A percentile compares a stretch with the other conserved stretches of the same genome.
Conservation (phyloP, 2,888 invertebrate species). For the Mythimna impura region DNA sequence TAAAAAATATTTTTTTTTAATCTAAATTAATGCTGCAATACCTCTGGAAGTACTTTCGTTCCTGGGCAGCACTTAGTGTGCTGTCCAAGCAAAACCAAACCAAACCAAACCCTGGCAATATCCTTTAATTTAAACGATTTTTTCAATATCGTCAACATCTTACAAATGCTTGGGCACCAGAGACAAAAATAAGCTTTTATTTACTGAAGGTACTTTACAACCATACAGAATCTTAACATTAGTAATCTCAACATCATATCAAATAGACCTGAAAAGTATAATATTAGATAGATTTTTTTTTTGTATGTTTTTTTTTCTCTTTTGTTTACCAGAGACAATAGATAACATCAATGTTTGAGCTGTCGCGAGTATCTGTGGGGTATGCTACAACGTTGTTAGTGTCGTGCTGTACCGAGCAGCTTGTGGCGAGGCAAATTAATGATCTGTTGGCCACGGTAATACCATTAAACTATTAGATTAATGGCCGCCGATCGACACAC, state of each 20-base stretch:
- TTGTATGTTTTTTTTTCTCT: no score
- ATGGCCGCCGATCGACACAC: conserved; percentile 37
- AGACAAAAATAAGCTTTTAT: conserved; percentile 26
- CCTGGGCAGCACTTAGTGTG: no score
- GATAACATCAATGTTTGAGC: conserved; percentile 42
- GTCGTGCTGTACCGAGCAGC: conserved; percentile 2
- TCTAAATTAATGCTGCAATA: no score
- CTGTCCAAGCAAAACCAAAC: no score
- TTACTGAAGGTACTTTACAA: no score
- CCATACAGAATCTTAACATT: no score
- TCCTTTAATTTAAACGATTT: no score
- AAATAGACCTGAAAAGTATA: no score
- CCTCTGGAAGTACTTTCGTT: no score
- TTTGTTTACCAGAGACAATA: conserved; percentile 35
- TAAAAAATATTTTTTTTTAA: no score
- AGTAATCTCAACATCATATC: no score
- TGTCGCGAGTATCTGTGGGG: conserved; percentile 10
- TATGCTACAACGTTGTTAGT: conserved; percentile 15
- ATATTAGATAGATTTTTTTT: no score
- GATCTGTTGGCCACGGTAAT: conserved; percentile 36
- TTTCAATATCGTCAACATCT: conserved; percentile 19
- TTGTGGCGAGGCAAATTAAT: conserved; percentile 39
- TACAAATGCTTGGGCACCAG: conserved; percentile 25
- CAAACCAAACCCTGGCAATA: neutral
- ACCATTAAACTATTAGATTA: conserved; percentile 46